Base-by-base conservation (phyloP, 2,888 invertebrate genomes). In the Cyaniris semiargus region DNA sequence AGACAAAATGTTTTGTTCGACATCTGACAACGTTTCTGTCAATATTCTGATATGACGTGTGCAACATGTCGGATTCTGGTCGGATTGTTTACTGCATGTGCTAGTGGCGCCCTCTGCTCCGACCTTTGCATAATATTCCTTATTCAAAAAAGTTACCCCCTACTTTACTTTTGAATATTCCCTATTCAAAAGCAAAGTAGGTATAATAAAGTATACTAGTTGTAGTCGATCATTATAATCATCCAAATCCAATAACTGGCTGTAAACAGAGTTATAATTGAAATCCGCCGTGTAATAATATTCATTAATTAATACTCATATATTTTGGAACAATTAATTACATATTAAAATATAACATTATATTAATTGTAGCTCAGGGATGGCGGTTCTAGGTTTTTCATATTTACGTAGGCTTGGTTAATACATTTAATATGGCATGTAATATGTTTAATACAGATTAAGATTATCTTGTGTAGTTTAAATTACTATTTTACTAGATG, bases 331-430 rank as follows among this genome's bases (percentile, higher is more conserved):
- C 27, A 66, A 21, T 66, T 66, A 66, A 66, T 66, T 66, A 66
- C 15, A 27, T 66, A 66, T 66, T 31, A 27, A 66, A 66, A 60
- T 60, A 6, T 66, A 66, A 31, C 66, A 66, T 66, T 66, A 60
- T 23, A 23, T 10, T 60, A 66, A 31, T 27, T 31, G 27, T 66
- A 66, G 66, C 27, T 27, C 5, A 66, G 66, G 66, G 66, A 15
- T 66, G 66, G 15, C 27, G 15, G 0, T 60, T 1, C 23, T 0
- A 13, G 23, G 60, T 23, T 60, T 13, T 23, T 13, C 23, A 23
- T 23, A 23, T 60, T 60, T 60, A 23, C 23, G 60, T 60, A 23
- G 23, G 60, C 60, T 21, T 13, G 10, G 60, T 60, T 21, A 23
- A 48, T n/a, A n/a, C 1, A 10, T 38, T 38, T n/a, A n/a, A 38